These are phyloP conservation scores for Anthophora plumipes DNA, from an alignment of 2,888 invertebrate genomes.

Conservation along the genomic window DNA sequence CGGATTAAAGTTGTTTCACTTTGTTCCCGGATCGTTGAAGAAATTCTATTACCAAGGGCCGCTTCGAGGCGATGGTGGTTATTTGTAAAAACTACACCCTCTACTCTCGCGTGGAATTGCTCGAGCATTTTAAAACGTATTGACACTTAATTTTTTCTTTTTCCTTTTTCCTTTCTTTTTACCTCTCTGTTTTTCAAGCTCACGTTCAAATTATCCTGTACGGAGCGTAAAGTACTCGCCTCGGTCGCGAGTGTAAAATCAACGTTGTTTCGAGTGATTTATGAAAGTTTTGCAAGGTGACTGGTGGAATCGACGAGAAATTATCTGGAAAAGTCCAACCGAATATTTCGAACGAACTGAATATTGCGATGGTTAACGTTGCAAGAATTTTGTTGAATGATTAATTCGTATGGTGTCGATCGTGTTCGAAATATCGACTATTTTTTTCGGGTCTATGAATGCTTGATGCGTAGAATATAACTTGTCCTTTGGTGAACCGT, in stretches of 20 bases:
- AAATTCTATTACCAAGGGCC: slow-evolving; percentile 46
- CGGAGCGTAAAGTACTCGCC: neutral
- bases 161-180: no score
- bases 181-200: no score
- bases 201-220: neutral
- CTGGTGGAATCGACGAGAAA: neutral
- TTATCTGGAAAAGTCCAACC: neutral
- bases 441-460: neutral
- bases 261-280: slow-evolving; percentile 8
- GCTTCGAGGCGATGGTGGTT: slow-evolving; percentile 21
- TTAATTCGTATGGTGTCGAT: neutral
- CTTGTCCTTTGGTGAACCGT: no score
- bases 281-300: neutral
- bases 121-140: slow-evolving; percentile 22
- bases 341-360: neutral
- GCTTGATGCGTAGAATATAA: no score
- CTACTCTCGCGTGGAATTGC: neutral
- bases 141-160: neutral
- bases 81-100: slow-evolving; percentile 32
- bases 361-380: neutral
- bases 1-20: slow-evolving; percentile 53
- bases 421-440: neutral
- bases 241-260: neutral
- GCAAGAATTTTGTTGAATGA: neutral
- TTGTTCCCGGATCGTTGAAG: slow-evolving; percentile 3